phyloP scores from a whole-genome alignment of 1,140 invertebrate species.

The Musca vetustissima region DNA sequence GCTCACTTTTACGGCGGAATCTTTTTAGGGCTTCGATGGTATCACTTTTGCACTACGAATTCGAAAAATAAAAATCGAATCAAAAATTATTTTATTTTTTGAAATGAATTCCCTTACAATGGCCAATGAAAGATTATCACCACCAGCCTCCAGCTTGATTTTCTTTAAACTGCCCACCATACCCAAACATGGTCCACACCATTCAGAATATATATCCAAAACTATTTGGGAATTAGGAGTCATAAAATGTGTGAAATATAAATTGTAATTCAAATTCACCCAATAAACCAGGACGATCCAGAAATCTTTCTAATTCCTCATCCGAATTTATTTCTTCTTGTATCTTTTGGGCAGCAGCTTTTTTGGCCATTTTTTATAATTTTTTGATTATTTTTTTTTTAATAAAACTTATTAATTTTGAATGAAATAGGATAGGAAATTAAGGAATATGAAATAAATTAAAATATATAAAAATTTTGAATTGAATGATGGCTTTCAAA shows the following conservation, averaged over 20 bases:
- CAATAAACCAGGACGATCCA: slow-evolving; percentile 75
- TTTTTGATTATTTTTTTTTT: background rate
- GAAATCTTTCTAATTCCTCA: slow-evolving; percentile 82
- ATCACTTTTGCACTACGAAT: slow-evolving; percentile 68
- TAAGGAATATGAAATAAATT: no score
- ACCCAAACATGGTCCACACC: slow-evolving; percentile 86
- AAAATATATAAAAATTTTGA: no score
- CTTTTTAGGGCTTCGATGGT: slow-evolving; percentile 74
- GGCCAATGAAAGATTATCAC: slow-evolving; percentile 77
- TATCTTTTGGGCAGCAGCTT: slow-evolving; percentile 70
- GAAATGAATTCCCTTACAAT: slow-evolving; percentile 62
- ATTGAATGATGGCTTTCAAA: no score
- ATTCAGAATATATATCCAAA: slow-evolving; percentile 88
- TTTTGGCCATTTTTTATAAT: slow-evolving; percentile 62
- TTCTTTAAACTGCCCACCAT: slow-evolving; percentile 86
- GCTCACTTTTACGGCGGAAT: slow-evolving; percentile 86
- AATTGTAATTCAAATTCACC: slow-evolving; percentile 60
- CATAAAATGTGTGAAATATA: background rate
- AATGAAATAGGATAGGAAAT: no score
- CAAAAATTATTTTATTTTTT: no score
- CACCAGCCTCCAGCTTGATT: slow-evolving; percentile 85
- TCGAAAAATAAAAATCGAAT: no score
- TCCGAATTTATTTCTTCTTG: slow-evolving; percentile 77
- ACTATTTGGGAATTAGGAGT: slow-evolving; percentile 59
- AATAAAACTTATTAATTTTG: background rate